phyloP scores from a whole-genome alignment of 2,113 vertebrate species.

The Orthonyx spaldingii region DNA sequence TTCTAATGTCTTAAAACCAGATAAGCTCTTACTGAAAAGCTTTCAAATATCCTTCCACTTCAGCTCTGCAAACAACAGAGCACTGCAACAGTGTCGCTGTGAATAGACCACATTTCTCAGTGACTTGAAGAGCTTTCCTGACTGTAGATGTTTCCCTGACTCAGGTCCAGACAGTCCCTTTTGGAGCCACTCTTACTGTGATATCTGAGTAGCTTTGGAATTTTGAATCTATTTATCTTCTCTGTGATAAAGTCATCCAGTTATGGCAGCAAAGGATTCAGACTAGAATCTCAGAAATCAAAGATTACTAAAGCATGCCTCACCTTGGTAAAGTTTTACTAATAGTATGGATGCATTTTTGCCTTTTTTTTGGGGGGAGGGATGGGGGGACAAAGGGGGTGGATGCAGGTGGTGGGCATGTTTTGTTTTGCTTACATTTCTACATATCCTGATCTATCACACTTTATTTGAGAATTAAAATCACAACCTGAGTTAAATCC shows the following conservation, averaged over 20 bases:
- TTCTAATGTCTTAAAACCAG: not conserved
- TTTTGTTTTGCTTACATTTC: not conserved
- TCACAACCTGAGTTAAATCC: not conserved
- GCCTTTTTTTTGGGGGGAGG: accelerated
- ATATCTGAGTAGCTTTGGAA: not conserved
- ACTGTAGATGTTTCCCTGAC: not conserved
- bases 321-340: not conserved
- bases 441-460: not conserved
- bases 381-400: accelerated
- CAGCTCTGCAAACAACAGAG: not conserved
- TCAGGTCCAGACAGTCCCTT: not conserved
- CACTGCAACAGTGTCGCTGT: not conserved
- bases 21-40: not conserved
- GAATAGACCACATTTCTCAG: not conserved
- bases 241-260: not conserved
- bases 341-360: not conserved
- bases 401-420: not conserved
- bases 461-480: not conserved
- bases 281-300: not conserved
- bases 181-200: not conserved
- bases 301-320: not conserved
- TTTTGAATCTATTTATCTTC: not conserved
- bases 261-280: not conserved
- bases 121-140: not conserved
- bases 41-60: not conserved